These are phyloP conservation scores for Tiliacea citrago DNA, from an alignment of 2,888 invertebrate genomes.

Conservation along the genomic window DNA sequence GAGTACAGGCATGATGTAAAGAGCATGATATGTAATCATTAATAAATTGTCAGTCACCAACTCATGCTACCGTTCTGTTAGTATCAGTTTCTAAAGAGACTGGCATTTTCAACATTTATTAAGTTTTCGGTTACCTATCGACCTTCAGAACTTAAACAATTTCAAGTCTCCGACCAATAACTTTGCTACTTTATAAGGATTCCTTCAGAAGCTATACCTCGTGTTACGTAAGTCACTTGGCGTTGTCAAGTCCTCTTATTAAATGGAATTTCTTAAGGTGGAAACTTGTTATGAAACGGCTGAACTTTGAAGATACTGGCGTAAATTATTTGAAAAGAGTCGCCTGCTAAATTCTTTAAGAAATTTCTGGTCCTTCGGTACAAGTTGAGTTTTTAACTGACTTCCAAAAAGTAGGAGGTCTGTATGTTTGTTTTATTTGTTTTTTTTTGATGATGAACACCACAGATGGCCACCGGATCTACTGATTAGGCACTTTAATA, in stretches of 20 bases:
- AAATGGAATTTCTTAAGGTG: slow-evolving; percentile 48
- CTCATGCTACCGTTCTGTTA: too few relatives aligned
- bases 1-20: too few relatives aligned
- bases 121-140: not conserved
- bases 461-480: too few relatives aligned
- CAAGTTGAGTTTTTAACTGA: slow-evolving; percentile 4
- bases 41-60: too few relatives aligned
- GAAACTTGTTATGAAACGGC: slow-evolving; percentile 51
- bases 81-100: not conserved
- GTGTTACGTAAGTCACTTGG: slow-evolving; percentile 39
- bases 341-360: slow-evolving; percentile 15
- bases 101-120: not conserved
- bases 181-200: slow-evolving; percentile 44
- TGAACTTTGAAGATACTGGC: slow-evolving; percentile 42
- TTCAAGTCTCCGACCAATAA: slow-evolving; percentile 24
- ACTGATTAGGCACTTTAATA: too few relatives aligned
- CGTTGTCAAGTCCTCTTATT: slow-evolving; percentile 38
- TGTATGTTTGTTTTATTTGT: too few relatives aligned
- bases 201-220: slow-evolving; percentile 28
- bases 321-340: slow-evolving; percentile 50
- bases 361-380: slow-evolving; percentile 10
- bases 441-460: too few relatives aligned
- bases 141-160: slow-evolving; percentile 40
- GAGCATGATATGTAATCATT: too few relatives aligned
- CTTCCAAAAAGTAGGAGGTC: too few relatives aligned